A percentile compares a stretch with the other conserved stretches of the same genome.
Conservation (phyloP, 1,140 invertebrate genomes). For the Ceratina australensis region DNA sequence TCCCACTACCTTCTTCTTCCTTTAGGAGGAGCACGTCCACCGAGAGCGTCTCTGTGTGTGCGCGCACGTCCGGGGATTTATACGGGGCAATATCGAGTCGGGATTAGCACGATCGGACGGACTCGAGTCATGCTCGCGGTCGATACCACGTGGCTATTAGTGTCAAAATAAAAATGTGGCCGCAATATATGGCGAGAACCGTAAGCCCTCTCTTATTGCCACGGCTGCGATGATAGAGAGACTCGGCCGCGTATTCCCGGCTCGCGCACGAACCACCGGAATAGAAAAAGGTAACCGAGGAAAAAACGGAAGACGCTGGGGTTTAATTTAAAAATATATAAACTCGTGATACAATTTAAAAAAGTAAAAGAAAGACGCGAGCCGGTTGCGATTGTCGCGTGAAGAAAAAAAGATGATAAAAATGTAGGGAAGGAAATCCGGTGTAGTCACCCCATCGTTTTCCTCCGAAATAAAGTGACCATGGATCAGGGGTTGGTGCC, state of each 20-base stretch:
- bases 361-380: too few species aligned
- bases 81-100: slow-evolving; percentile 77
- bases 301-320: neutral
- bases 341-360: too few species aligned
- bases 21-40: neutral
- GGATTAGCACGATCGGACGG: slow-evolving; percentile 78
- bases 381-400: too few species aligned
- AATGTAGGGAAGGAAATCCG: neutral
- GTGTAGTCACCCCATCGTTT: slow-evolving; percentile 65
- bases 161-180: slow-evolving; percentile 80
- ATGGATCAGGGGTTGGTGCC: slow-evolving; percentile 61
- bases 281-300: slow-evolving; percentile 17
- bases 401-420: neutral
- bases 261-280: slow-evolving; percentile 2
- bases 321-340: too few species aligned
- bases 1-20: neutral
- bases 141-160: slow-evolving; percentile 78
- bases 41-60: neutral
- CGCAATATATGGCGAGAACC: slow-evolving; percentile 75
- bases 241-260: slow-evolving; percentile 51
- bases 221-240: slow-evolving; percentile 68
- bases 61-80: slow-evolving; percentile 71
- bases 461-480: slow-evolving; percentile 77
- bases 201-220: slow-evolving; percentile 76
- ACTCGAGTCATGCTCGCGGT: slow-evolving; percentile 75